Conservation (phyloP, 2,113 vertebrate genomes). For the Pan troglodytes region DNA sequence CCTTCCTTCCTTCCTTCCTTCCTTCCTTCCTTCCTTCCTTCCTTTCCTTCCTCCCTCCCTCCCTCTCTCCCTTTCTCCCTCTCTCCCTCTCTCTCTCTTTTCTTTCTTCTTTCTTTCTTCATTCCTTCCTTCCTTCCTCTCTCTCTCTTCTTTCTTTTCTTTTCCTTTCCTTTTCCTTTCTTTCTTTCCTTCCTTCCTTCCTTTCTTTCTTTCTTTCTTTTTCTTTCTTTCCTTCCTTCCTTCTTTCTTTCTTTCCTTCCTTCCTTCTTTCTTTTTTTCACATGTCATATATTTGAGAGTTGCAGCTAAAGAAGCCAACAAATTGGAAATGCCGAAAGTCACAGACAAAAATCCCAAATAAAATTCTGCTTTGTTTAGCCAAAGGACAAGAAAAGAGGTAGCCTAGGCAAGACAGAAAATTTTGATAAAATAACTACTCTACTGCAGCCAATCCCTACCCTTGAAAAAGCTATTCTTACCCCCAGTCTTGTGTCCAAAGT, state of each 20-base stretch:
- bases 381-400: neutral
- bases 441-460: fast-evolving
- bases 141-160: too few species aligned
- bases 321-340: neutral
- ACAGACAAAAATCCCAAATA: neutral
- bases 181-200: too few species aligned
- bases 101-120: too few species aligned
- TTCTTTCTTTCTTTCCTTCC: too few species aligned
- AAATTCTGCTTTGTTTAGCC: neutral
- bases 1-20: too few species aligned
- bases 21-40: too few species aligned
- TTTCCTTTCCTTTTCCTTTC: too few species aligned
- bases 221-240: too few species aligned
- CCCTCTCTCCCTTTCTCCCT: fast-evolving
- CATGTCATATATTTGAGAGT: neutral
- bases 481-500: neutral
- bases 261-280: neutral
- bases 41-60: fast-evolving
- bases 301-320: neutral
- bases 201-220: too few species aligned
- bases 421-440: neutral
- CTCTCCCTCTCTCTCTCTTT: fast-evolving
- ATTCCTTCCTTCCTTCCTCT: too few species aligned
- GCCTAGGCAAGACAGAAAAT: neutral
- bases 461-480: neutral